Conservation (phyloP, 1,140 invertebrate genomes). For the Diploscapter pachys region DNA sequence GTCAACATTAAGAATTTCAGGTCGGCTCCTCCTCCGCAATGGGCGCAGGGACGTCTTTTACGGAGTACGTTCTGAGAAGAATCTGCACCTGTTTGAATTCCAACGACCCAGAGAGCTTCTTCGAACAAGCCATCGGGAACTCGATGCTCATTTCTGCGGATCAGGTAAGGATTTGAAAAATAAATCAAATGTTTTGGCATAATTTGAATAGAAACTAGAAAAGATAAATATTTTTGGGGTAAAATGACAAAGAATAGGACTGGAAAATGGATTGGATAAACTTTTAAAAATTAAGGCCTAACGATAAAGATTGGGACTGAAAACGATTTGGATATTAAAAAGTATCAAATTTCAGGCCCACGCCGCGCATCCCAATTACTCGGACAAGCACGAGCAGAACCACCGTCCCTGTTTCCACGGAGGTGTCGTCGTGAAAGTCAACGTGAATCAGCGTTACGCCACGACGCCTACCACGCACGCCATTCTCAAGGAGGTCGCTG, state of each 20-base stretch:
- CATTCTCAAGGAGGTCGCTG: slow-evolving; percentile 60
- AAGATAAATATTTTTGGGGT: no score
- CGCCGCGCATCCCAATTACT: slow-evolving; percentile 33
- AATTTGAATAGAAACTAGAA: no score
- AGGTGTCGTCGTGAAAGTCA: slow-evolving; percentile 63
- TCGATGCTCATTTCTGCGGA: slow-evolving; percentile 41
- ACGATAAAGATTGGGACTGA: no score
- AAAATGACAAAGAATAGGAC: no score
- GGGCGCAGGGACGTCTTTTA: slow-evolving; percentile 60
- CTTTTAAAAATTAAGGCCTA: no score
- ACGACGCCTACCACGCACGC: slow-evolving; percentile 61
- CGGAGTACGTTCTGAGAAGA: slow-evolving; percentile 60
- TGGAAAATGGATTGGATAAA: no score
- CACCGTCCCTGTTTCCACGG: slow-evolving; percentile 53
- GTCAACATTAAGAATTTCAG: neutral
- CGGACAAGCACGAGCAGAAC: slow-evolving; percentile 60
- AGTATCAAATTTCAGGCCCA: slow-evolving; percentile 5
- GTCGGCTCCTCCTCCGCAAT: slow-evolving; percentile 24
- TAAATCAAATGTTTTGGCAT: no score
- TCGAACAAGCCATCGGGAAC: slow-evolving; percentile 46
- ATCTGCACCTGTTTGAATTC: slow-evolving; percentile 13
- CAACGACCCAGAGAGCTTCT: slow-evolving; percentile 46
- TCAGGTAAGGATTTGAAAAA: slow-evolving; percentile 1
- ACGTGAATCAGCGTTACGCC: slow-evolving; percentile 63
- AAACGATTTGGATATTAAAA: no score